These are phyloP conservation scores for Eurystomus gularis DNA, from an alignment of 2,113 vertebrate species.

Conservation along the genomic window DNA sequence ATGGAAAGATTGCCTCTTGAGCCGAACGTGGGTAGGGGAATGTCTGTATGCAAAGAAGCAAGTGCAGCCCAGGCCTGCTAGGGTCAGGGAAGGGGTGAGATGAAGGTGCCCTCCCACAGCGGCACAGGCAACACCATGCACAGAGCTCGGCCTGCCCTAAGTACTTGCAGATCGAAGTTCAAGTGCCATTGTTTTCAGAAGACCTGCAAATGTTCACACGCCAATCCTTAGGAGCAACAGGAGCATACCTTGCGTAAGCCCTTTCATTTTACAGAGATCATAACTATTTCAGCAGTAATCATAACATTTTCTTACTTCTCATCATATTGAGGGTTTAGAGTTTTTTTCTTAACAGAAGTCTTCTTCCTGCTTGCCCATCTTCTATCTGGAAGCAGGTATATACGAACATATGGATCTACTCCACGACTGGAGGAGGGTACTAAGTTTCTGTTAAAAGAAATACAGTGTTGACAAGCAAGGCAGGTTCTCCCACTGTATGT, in stretches of 20 bases:
- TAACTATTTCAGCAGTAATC: neutral
- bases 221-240: neutral
- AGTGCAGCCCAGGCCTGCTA: neutral
- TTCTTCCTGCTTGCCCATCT: slow-evolving; percentile 87
- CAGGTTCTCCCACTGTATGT: neutral
- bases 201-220: neutral
- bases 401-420: slow-evolving; percentile 88
- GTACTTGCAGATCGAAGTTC: neutral
- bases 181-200: neutral
- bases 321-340: slow-evolving; percentile 84
- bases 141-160: neutral
- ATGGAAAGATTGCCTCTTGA: neutral
- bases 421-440: slow-evolving; percentile 82
- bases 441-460: slow-evolving; percentile 80
- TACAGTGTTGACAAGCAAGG: neutral
- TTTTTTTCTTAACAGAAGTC: slow-evolving; percentile 87
- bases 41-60: neutral
- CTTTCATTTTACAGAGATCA: neutral
- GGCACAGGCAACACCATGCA: neutral
- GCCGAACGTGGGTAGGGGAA: neutral
- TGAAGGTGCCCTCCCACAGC: neutral
- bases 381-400: slow-evolving; percentile 93
- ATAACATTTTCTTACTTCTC: slow-evolving; percentile 81
- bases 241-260: neutral
- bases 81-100: neutral